A percentile compares a stretch with the other conserved stretches of the same genome.
These are phyloP conservation scores for Lissonota sp. DNA, from an alignment of 2,888 invertebrate species.

Conservation along the genomic window DNA sequence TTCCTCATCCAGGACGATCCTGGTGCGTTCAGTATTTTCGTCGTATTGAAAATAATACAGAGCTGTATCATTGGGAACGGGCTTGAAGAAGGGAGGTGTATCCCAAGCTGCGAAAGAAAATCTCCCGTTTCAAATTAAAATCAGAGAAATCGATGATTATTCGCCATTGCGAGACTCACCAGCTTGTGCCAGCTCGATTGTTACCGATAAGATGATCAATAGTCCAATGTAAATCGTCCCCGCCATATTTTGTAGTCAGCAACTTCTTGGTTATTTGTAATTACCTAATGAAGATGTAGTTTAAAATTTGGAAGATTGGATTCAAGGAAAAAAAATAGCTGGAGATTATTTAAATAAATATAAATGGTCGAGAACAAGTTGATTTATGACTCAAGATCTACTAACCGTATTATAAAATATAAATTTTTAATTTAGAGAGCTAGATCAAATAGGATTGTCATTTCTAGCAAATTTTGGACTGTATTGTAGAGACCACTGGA, in stretches of 20 bases:
- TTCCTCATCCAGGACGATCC: slow-evolving; percentile 84
- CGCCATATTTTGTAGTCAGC: slow-evolving; percentile 27
- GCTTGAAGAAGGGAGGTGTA: slow-evolving; percentile 56
- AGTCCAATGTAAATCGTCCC: slow-evolving; percentile 10
- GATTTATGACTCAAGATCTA: no score
- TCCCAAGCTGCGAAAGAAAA: slow-evolving; percentile 53
- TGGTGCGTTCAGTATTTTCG: slow-evolving; percentile 47
- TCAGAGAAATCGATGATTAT: neutral
- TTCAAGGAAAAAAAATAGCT: no score
- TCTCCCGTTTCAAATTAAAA: neutral
- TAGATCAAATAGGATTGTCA: no score
- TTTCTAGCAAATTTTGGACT: no score
- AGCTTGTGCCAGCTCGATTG: slow-evolving; percentile 32
- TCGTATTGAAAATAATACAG: slow-evolving; percentile 44
- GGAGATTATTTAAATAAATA: no score
- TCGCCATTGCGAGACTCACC: slow-evolving; percentile 48
- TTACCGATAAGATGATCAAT: slow-evolving; percentile 30
- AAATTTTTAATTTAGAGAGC: no score
- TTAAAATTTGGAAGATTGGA: no score
- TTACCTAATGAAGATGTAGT: neutral
- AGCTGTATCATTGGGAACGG: slow-evolving; percentile 54
- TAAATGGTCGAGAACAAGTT: no score
- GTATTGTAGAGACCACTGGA: no score
- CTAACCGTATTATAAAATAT: no score
- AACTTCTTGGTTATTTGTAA: slow-evolving; percentile 6